Conservation (phyloP, 2,888 invertebrate genomes). For the Lepidochitona cinerea region DNA sequence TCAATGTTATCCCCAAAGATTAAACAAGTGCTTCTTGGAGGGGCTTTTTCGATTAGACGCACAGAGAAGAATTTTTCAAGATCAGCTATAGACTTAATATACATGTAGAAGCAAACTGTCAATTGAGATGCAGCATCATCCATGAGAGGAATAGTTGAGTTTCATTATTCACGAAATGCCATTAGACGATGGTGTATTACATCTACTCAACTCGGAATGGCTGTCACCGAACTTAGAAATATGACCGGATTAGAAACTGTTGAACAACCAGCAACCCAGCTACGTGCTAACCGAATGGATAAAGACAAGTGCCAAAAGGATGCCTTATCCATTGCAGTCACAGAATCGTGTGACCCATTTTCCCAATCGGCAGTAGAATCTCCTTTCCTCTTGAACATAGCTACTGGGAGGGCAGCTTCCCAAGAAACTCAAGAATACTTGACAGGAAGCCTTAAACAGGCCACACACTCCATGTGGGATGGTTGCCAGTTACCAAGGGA, state of each 20-base stretch:
- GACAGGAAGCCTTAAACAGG: too few species aligned
- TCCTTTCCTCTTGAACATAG: too few species aligned
- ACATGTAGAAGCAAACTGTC: slow-evolving; percentile 19
- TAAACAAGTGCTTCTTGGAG: not conserved
- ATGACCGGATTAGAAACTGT: slow-evolving; percentile 5
- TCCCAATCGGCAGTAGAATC: too few species aligned
- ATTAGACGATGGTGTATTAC: slow-evolving; percentile 19
- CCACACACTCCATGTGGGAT: too few species aligned
- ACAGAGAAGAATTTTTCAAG: slow-evolving; percentile 16
- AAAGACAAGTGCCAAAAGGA: too few species aligned
- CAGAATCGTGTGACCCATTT: not conserved
- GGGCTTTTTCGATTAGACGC: not conserved
- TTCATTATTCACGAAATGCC: slow-evolving; percentile 11
- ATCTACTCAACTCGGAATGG: slow-evolving; percentile 14
- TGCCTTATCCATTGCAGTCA: not conserved
- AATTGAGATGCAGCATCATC: slow-evolving; percentile 21
- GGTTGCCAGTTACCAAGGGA: too few species aligned
- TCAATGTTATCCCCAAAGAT: not conserved
- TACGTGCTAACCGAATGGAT: not conserved
- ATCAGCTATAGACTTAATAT: slow-evolving; percentile 10
- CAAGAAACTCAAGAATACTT: too few species aligned
- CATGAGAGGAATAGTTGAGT: slow-evolving; percentile 16
- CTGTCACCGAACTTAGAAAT: slow-evolving; percentile 13
- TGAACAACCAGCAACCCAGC: not conserved
- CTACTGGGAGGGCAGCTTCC: too few species aligned